Conservation (phyloP, 2,113 vertebrate genomes). For the Gallinago undulata region DNA sequence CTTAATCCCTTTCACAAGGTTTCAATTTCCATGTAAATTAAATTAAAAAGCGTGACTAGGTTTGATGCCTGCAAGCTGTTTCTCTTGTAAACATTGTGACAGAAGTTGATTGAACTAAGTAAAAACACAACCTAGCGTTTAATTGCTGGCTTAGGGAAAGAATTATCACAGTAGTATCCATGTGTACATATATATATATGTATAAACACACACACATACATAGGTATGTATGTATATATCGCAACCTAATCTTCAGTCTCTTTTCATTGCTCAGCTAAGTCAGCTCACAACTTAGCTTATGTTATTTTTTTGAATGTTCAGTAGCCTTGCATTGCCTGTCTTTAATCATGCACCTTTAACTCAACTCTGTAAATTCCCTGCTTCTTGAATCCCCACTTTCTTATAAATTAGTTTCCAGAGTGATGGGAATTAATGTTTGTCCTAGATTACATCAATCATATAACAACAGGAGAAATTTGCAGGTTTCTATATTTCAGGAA, state of each 20-base stretch:
- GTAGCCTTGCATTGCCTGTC: background rate
- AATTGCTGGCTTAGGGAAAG: background rate
- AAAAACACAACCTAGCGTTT: background rate
- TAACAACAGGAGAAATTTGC: background rate
- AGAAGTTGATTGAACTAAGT: background rate
- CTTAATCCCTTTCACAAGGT: background rate
- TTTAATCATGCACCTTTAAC: background rate
- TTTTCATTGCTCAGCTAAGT: background rate
- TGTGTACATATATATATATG: background rate
- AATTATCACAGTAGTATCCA: background rate
- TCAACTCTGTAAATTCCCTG: background rate
- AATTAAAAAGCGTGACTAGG: background rate
- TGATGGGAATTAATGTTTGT: background rate
- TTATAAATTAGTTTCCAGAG: background rate
- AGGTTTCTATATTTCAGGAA: background rate
- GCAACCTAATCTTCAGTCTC: background rate
- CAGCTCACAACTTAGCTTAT: background rate
- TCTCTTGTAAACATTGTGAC: background rate
- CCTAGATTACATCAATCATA: background rate
- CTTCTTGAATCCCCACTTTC: background rate
- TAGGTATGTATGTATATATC: background rate
- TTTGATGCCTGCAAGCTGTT: background rate
- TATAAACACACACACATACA: rapidly evolving
- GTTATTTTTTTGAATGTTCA: background rate
- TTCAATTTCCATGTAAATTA: background rate